Evolutionary conservation across 1,140 invertebrate species (phyloP).

Genomic region (Eriocheir sinensis): DNA sequence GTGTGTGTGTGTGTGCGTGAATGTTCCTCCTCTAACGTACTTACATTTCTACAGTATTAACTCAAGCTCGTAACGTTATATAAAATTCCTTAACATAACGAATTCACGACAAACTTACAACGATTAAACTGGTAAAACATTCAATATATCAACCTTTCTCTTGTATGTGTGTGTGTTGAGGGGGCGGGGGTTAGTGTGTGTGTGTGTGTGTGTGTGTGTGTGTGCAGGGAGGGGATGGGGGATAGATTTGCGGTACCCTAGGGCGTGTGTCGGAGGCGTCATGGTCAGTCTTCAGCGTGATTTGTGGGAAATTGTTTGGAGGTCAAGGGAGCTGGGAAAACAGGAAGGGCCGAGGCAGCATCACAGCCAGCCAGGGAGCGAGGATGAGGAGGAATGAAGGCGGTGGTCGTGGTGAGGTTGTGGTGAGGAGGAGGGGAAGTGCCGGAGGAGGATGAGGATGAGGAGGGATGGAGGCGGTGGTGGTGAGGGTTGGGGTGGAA

Average conservation of each 20-base stretch:
- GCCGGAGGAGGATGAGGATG: neutral
- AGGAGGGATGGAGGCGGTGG: neutral
- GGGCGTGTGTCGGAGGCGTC: neutral
- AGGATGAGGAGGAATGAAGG: neutral
- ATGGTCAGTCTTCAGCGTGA: neutral
- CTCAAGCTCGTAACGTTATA: no score
- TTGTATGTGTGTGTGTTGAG: no score
- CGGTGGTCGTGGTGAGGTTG: neutral
- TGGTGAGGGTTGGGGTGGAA: neutral
- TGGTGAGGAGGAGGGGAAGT: neutral
- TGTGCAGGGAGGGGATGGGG: neutral
- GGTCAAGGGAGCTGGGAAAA: constrained; percentile 10
- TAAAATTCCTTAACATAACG: no score
- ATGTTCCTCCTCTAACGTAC: no score
- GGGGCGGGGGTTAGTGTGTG: no score
- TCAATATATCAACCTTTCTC: no score
- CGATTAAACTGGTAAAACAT: no score
- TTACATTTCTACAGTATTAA: no score
- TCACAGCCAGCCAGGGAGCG: neutral
- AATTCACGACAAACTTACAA: no score
- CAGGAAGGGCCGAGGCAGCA: neutral
- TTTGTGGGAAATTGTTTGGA: neutral
- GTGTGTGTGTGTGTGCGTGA: no score
- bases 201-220: no score
- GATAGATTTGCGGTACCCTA: neutral